Evolutionary conservation across 2,113 vertebrate species (phyloP).

Genomic region (Heterocephalus glaber): DNA sequence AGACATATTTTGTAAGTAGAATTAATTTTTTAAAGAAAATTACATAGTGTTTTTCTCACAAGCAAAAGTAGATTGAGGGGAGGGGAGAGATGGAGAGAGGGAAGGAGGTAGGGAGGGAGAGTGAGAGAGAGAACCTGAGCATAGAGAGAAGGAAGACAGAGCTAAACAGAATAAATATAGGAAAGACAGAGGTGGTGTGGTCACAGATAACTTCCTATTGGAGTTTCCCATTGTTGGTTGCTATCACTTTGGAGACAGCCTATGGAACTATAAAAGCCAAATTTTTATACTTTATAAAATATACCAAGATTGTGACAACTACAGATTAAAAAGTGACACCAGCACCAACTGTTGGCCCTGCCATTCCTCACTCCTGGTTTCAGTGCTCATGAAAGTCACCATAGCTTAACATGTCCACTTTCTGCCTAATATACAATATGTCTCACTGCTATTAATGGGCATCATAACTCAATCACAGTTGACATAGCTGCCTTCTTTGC

Average conservation of each 20-base stretch:
- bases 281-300: conserved; percentile 40
- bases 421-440: background rate
- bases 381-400: background rate
- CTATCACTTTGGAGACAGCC: conserved; percentile 27
- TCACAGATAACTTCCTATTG: background rate
- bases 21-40: conserved; percentile 78
- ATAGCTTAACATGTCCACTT: background rate
- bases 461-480: background rate
- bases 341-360: background rate
- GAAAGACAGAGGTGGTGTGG: background rate
- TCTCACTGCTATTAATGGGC: background rate
- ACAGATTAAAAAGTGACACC: background rate
- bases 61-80: conserved; percentile 52
- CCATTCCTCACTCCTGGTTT: background rate
- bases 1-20: conserved; percentile 66
- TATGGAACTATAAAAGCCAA: background rate
- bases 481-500: background rate
- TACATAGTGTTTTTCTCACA: conserved; percentile 64
- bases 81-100: no score
- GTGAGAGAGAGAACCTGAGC: background rate
- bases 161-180: conserved; percentile 15
- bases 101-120: background rate
- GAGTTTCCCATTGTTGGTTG: background rate
- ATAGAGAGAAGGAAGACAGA: conserved; percentile 16
- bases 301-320: background rate